phyloP scores from a whole-genome alignment of 1,140 invertebrate species.

The Caenorhabditis tropicalis region DNA sequence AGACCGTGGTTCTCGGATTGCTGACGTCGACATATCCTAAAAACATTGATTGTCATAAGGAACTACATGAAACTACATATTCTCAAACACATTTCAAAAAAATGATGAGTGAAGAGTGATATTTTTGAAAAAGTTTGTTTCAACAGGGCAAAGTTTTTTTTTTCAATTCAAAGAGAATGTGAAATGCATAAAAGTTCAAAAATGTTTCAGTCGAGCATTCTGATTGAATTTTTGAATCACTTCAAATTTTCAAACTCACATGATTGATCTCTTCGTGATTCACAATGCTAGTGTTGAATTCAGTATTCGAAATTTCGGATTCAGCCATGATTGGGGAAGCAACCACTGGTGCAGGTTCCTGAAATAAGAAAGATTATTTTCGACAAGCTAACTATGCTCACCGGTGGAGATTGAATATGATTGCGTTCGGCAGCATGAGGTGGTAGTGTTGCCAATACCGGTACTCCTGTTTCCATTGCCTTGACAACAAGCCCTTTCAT shows the following conservation, averaged over 20 bases:
- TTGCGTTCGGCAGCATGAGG: not conserved
- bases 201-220: no score
- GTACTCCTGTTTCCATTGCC: slow-evolving; percentile 67
- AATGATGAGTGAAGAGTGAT: no score
- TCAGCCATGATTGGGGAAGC: slow-evolving; percentile 25
- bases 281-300: not conserved
- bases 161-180: no score
- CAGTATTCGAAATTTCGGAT: not conserved
- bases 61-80: no score
- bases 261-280: not conserved
- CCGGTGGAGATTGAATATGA: not conserved
- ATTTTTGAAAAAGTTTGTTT: no score
- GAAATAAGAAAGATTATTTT: not conserved
- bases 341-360: not conserved
- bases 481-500: slow-evolving; percentile 64
- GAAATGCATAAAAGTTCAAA: no score
- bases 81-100: no score
- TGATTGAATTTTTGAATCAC: no score
- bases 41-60: not conserved
- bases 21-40: slow-evolving; percentile 24
- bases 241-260: not conserved
- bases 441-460: slow-evolving; percentile 46
- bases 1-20: slow-evolving; percentile 34
- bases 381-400: not conserved
- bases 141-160: no score